phyloP scores from a whole-genome alignment of 1,140 invertebrate species.

The Anastrepha obliqua region DNA sequence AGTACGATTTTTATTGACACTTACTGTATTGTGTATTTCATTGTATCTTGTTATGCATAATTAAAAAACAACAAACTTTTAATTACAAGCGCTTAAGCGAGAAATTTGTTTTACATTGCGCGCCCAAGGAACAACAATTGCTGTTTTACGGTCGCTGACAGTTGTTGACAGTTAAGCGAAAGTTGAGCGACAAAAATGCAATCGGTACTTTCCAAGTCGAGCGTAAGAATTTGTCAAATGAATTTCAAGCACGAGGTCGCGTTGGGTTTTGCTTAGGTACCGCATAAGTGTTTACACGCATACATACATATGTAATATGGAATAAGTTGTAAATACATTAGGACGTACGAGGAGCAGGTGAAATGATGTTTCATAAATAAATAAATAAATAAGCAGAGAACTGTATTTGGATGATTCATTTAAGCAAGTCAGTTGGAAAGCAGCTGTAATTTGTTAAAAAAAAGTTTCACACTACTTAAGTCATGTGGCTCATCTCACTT shows the following conservation, averaged over 20 bases:
- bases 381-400: background rate
- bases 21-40: background rate
- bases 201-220: background rate
- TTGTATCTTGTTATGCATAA: background rate
- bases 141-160: background rate
- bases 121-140: background rate
- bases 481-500: background rate
- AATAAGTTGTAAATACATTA: background rate
- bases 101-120: constrained; percentile 4
- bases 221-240: background rate
- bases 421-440: background rate
- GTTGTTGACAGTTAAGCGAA: background rate
- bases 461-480: background rate
- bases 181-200: background rate
- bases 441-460: background rate
- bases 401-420: background rate
- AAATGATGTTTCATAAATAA: background rate
- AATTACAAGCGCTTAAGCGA: constrained; percentile 29
- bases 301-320: background rate
- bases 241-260: background rate
- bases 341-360: no score
- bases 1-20: no score
- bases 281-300: background rate
- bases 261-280: background rate
- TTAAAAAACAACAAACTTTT: constrained; percentile 33